Percentiles rank a stretch among this genome's conserved stretches.
These are phyloP conservation scores for Procambarus clarkii DNA, from an alignment of 1,140 invertebrate species.

Conservation along the genomic window DNA sequence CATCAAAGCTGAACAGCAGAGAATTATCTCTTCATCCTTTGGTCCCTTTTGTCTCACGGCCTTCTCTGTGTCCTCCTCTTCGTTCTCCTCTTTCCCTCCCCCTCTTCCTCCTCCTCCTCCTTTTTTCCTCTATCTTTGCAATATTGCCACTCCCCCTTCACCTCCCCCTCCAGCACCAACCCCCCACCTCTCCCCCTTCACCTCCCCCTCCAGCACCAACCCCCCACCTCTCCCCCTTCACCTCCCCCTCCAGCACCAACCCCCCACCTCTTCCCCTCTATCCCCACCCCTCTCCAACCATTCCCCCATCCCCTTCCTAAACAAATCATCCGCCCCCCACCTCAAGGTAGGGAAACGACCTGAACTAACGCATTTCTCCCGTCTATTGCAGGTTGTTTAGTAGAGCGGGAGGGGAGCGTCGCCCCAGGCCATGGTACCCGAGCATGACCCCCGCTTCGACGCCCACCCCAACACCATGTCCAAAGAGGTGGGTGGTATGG, in stretches of 20 bases:
- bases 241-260: too few relatives aligned
- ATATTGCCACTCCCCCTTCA: neutral
- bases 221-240: too few relatives aligned
- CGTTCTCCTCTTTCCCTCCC: neutral
- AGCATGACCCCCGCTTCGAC: constrained; percentile 47
- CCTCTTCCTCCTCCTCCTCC: too few relatives aligned
- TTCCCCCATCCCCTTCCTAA: neutral
- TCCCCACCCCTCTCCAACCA: neutral
- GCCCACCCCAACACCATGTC: constrained; percentile 56
- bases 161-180: too few relatives aligned
- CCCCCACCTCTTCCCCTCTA: neutral
- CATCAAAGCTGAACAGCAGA: neutral
- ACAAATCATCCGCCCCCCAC: too few relatives aligned
- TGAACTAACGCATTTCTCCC: neutral
- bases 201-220: too few relatives aligned
- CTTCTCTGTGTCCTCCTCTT: neutral
- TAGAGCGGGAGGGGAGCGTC: constrained; percentile 41
- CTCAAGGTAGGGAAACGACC: too few relatives aligned
- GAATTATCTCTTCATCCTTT: constrained; percentile 4
- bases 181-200: too few relatives aligned
- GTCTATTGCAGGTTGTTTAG: constrained; percentile 26
- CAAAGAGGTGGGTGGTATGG: constrained; percentile 30
- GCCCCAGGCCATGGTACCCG: constrained; percentile 58
- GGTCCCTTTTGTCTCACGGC: neutral
- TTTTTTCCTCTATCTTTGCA: neutral